Percentiles rank a stretch among this genome's conserved stretches.
These are phyloP conservation scores for Sapayoa aenigma DNA, from an alignment of 2,113 vertebrate genomes.

Conservation along the genomic window DNA sequence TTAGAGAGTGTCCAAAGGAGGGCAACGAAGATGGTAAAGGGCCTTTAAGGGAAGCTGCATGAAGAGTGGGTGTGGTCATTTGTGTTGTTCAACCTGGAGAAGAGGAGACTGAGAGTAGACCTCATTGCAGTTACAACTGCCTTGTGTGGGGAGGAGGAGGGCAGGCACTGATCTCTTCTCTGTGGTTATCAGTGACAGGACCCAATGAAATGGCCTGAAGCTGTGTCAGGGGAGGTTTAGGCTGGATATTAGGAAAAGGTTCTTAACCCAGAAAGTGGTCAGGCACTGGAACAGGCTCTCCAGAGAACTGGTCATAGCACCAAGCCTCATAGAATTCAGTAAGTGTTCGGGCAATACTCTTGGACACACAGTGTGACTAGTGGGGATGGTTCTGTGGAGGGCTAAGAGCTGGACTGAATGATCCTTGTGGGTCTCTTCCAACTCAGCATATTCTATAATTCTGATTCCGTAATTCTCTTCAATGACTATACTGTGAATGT, in stretches of 20 bases:
- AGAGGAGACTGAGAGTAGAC: not conserved
- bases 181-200: not conserved
- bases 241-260: not conserved
- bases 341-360: fast-evolving
- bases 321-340: not conserved
- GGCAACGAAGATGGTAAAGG: not conserved
- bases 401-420: not conserved
- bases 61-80: not conserved
- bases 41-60: not conserved
- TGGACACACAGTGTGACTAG: not conserved
- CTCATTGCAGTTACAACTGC: not conserved
- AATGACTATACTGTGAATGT: not conserved
- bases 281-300: not conserved
- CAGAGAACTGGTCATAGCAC: not conserved
- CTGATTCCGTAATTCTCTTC: not conserved
- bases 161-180: not conserved
- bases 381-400: not conserved
- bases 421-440: not conserved
- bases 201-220: not conserved
- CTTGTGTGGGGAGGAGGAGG: not conserved
- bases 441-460: not conserved
- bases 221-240: not conserved
- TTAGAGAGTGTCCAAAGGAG: not conserved
- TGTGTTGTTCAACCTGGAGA: not conserved
- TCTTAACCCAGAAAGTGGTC: not conserved